A percentile compares a stretch with the other conserved stretches of the same genome.
These are phyloP conservation scores for Semicossyphus pulcher DNA, from an alignment of 2,113 vertebrate species.

Conservation along the genomic window DNA sequence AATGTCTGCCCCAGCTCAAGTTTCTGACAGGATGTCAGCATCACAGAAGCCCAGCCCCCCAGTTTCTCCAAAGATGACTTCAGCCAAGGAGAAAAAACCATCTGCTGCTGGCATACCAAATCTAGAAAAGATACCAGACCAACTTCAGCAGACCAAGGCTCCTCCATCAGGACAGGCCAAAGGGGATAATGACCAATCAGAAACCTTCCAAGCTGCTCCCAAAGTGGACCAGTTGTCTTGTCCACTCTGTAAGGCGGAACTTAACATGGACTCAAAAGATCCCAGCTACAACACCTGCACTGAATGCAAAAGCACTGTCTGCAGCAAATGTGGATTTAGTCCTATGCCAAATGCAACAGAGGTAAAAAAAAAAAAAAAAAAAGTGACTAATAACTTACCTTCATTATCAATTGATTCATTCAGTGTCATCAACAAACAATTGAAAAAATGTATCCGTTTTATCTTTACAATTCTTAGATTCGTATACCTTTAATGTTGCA, in stretches of 20 bases:
- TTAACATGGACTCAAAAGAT: constrained; percentile 87
- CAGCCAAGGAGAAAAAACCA: constrained; percentile 41
- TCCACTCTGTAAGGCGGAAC: constrained; percentile 91
- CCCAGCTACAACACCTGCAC: constrained; percentile 92
- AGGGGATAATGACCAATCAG: constrained; percentile 16
- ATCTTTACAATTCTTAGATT: no score
- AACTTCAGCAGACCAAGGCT: constrained; percentile 68
- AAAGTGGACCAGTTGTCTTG: constrained; percentile 74
- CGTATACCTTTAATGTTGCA: no score
- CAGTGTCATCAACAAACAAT: background rate
- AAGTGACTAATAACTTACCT: background rate
- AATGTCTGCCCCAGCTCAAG: constrained; percentile 71
- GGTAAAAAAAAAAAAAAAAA: no score
- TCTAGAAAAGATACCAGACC: constrained; percentile 64
- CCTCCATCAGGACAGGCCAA: constrained; percentile 50
- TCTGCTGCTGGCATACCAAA: constrained; percentile 56
- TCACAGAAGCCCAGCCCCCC: constrained; percentile 53
- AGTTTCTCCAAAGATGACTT: constrained; percentile 49
- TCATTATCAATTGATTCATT: background rate
- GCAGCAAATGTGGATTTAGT: constrained; percentile 97
- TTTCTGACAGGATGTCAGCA: constrained; percentile 60
- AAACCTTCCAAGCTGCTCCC: constrained; percentile 27
- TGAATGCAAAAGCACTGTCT: constrained; percentile 90
- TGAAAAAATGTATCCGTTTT: no score
- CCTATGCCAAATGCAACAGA: constrained; percentile 86